Evolutionary conservation across 2,797 vertebrate genomes (phyloP).

Genomic region (Novumbra hubbsi): DNA sequence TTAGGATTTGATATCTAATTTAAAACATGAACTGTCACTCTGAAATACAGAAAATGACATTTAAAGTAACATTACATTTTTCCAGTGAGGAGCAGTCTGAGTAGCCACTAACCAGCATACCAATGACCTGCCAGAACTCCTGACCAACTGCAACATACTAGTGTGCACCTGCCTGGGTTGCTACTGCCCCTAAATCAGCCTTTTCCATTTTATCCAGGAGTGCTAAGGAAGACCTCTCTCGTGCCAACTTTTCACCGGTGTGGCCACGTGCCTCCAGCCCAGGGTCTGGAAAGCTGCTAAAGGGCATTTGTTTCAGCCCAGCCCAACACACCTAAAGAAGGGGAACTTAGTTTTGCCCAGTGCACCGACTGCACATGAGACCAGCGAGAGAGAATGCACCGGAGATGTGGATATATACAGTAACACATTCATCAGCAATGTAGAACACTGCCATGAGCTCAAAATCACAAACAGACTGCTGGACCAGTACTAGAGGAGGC

Average conservation of each 20-base stretch:
- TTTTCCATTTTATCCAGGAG: neutral
- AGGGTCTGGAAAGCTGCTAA: neutral
- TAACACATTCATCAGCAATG: neutral
- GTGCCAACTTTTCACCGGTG: neutral
- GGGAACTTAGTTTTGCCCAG: neutral
- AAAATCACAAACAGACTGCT: neutral
- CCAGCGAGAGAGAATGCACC: neutral
- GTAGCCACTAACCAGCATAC: neutral
- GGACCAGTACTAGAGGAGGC: neutral
- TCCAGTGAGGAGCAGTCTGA: neutral
- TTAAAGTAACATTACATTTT: no score
- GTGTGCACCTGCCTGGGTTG: neutral
- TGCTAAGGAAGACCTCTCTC: neutral
- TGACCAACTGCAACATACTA: neutral
- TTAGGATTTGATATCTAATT: no score
- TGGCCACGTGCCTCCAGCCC: neutral
- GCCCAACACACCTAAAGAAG: neutral
- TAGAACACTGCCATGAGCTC: neutral
- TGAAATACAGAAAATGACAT: no score
- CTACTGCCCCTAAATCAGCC: neutral
- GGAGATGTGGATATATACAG: neutral
- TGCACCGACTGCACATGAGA: neutral
- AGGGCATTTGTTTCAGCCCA: neutral
- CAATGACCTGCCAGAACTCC: neutral
- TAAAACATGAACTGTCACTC: no score